These are phyloP conservation scores for Anolis sagrei DNA, from an alignment of 2,113 vertebrate genomes.

Conservation along the genomic window DNA sequence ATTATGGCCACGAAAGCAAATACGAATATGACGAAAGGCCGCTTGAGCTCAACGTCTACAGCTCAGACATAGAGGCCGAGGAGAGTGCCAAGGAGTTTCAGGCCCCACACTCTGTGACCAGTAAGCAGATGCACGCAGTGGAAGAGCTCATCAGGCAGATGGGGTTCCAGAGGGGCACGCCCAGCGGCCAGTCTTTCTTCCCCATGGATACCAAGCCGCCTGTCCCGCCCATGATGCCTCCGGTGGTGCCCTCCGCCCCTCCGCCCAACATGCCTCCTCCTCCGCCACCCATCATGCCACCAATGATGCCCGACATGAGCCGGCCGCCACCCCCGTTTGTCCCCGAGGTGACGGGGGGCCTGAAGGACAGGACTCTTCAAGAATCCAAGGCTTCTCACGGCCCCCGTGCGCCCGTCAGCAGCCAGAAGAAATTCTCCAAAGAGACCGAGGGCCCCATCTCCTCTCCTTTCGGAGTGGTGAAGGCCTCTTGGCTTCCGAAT, in stretches of 20 bases:
- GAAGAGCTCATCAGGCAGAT: constrained; percentile 69
- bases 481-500: constrained; percentile 78
- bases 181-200: constrained; percentile 64
- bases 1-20: constrained; percentile 93
- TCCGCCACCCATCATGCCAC: constrained; percentile 60
- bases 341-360: constrained; percentile 64
- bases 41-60: constrained; percentile 68
- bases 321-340: constrained; percentile 65
- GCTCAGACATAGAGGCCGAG: constrained; percentile 67
- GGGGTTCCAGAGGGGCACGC: constrained; percentile 63
- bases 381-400: constrained; percentile 43
- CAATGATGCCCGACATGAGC: constrained; percentile 52
- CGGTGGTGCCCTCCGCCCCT: constrained; percentile 43
- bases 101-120: constrained; percentile 60
- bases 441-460: constrained; percentile 64
- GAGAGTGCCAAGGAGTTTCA: constrained; percentile 71
- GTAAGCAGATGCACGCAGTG: constrained; percentile 66
- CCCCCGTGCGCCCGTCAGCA: constrained; percentile 27
- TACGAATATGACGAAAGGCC: constrained; percentile 80
- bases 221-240: constrained; percentile 52
- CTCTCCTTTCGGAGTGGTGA: constrained; percentile 81
- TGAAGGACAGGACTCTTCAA: constrained; percentile 58
- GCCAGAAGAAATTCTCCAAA: constrained; percentile 62
- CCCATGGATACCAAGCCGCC: constrained; percentile 64
- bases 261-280: constrained; percentile 28